Evolutionary conservation across 1,140 invertebrate species (phyloP).

Genomic region (Armadillidium nasatum): DNA sequence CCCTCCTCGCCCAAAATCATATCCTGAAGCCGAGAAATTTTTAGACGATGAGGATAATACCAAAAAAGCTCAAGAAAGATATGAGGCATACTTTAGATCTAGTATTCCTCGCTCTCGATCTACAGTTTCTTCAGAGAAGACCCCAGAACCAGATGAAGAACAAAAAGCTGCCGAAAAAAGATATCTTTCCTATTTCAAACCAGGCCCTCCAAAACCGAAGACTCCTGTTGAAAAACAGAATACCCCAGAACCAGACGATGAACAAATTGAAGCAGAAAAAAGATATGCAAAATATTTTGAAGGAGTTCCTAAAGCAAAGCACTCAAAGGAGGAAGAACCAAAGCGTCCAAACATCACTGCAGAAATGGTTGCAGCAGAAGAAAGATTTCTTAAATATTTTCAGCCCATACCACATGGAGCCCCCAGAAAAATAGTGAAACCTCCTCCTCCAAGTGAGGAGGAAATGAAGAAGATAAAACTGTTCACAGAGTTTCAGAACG

Average conservation of each 20-base stretch:
- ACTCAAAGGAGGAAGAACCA: slow-evolving; percentile 29
- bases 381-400: slow-evolving; percentile 41
- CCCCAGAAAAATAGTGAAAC: slow-evolving; percentile 24
- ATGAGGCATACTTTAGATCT: slow-evolving; percentile 35
- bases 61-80: slow-evolving; percentile 19
- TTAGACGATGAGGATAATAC: slow-evolving; percentile 18
- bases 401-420: slow-evolving; percentile 36
- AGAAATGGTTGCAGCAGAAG: slow-evolving; percentile 40
- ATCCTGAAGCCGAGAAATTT: slow-evolving; percentile 19
- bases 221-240: not conserved
- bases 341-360: slow-evolving; percentile 27
- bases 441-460: slow-evolving; percentile 33
- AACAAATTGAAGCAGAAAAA: slow-evolving; percentile 29
- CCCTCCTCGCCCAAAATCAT: slow-evolving; percentile 30
- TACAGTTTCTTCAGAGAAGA: slow-evolving; percentile 8
- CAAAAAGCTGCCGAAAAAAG: slow-evolving; percentile 37
- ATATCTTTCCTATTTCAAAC: slow-evolving; percentile 36
- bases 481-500: slow-evolving; percentile 37
- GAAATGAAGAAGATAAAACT: slow-evolving; percentile 33
- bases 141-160: slow-evolving; percentile 30
- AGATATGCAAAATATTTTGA: slow-evolving; percentile 33
- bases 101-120: slow-evolving; percentile 26
- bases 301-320: slow-evolving; percentile 40
- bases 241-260: slow-evolving; percentile 24
- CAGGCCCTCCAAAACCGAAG: slow-evolving; percentile 32